Evolutionary conservation across 2,888 invertebrate genomes (phyloP).

Genomic region (Pedicia rivosa): DNA sequence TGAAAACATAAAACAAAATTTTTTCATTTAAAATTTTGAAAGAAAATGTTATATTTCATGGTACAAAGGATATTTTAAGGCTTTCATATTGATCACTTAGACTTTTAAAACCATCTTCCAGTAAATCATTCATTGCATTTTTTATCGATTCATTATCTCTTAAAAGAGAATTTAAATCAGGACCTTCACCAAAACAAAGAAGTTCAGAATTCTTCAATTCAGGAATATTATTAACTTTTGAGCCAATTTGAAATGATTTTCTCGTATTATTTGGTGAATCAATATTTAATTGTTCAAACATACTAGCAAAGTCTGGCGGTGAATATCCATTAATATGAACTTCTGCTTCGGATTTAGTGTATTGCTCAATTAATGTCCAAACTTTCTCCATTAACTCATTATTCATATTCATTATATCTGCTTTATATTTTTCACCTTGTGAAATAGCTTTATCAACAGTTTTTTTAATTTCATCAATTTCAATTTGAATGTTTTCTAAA

Average conservation of each 20-base stretch:
- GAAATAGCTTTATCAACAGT: constrained; percentile 30
- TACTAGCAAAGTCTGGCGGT: neutral
- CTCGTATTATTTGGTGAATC: neutral
- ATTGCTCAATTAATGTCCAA: constrained; percentile 18
- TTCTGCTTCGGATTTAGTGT: neutral
- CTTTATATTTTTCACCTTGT: constrained; percentile 28
- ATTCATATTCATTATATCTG: constrained; percentile 23
- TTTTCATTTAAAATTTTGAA: too few relatives aligned
- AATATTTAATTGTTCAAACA: neutral
- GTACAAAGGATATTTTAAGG: too few relatives aligned
- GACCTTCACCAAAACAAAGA: constrained; percentile 5
- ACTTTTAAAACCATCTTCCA: constrained; percentile 1
- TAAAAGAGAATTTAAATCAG: constrained; percentile 1
- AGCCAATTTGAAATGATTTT: constrained; percentile 1
- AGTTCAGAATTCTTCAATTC: neutral
- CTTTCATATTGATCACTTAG: too few relatives aligned
- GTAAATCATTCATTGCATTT: neutral
- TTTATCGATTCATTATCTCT: constrained; percentile 4
- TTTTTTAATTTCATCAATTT: constrained; percentile 32
- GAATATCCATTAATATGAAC: neutral
- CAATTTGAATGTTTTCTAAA: constrained; percentile 31
- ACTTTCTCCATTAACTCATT: constrained; percentile 30
- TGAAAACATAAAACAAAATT: too few relatives aligned
- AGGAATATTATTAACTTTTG: neutral
- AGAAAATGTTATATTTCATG: too few relatives aligned